Conservation (phyloP, 2,797 vertebrate genomes). For the Bradypus variegatus region DNA sequence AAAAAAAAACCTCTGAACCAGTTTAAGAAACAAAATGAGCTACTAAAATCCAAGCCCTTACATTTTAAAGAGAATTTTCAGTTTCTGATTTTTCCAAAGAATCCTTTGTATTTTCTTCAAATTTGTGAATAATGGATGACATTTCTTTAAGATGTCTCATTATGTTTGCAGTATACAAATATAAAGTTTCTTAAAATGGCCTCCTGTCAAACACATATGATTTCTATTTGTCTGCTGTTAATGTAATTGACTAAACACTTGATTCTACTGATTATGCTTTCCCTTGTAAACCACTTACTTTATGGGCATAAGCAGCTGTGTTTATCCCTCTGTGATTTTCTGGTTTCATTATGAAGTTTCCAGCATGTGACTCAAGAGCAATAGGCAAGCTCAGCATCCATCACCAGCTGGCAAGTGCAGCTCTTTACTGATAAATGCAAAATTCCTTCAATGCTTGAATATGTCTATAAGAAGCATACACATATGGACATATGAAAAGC, state of each 20-base stretch:
- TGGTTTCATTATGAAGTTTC: slow-evolving; percentile 67
- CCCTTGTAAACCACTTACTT: slow-evolving; percentile 69
- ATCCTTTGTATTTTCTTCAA: slow-evolving; percentile 63
- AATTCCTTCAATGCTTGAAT: slow-evolving; percentile 42
- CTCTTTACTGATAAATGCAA: slow-evolving; percentile 53
- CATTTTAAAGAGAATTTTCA: slow-evolving; percentile 39
- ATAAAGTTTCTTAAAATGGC: slow-evolving; percentile 59
- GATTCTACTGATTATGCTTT: slow-evolving; percentile 69
- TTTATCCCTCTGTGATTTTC: slow-evolving; percentile 65
- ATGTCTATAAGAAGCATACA: neutral
- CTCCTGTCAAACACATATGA: slow-evolving; percentile 62
- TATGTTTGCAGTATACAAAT: slow-evolving; percentile 60
- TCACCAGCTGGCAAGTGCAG: slow-evolving; percentile 60
- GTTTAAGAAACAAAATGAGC: slow-evolving; percentile 27
- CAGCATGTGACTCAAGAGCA: slow-evolving; percentile 54
- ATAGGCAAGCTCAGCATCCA: slow-evolving; percentile 44
- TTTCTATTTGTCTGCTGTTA: slow-evolving; percentile 70
- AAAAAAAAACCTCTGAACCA: slow-evolving; percentile 10
- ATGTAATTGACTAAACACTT: slow-evolving; percentile 73
- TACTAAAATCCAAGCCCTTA: slow-evolving; percentile 25
- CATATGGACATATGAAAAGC: neutral
- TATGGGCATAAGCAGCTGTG: slow-evolving; percentile 70
- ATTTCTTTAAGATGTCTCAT: slow-evolving; percentile 58
- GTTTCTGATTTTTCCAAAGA: slow-evolving; percentile 26
- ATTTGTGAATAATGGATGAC: slow-evolving; percentile 72